phyloP scores from a whole-genome alignment of 2,888 invertebrate genomes.

The Agrochola circellaris region DNA sequence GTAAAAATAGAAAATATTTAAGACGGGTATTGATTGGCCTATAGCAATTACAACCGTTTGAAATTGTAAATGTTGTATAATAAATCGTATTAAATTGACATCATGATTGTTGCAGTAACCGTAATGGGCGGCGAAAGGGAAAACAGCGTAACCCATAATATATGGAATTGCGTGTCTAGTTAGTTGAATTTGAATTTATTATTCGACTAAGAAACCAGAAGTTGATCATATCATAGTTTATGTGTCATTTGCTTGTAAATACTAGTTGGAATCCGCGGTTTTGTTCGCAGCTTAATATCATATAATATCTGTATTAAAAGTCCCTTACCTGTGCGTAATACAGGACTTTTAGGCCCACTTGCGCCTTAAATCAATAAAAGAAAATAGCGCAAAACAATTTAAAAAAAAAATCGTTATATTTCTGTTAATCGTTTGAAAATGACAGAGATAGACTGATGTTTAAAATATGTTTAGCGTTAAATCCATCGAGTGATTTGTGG shows the following conservation, averaged over 20 bases:
- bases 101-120: conserved; percentile 68
- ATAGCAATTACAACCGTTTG: conserved; percentile 70
- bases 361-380: neutral
- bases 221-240: conserved; percentile 50
- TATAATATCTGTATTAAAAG: neutral
- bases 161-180: conserved; percentile 43
- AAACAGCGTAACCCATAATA: conserved; percentile 52
- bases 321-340: neutral
- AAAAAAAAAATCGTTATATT: neutral
- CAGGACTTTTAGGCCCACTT: too few relatives aligned
- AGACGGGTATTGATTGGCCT: conserved; percentile 74
- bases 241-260: conserved; percentile 12
- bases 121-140: conserved; percentile 57
- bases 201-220: conserved; percentile 38
- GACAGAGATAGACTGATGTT: neutral
- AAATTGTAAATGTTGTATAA: conserved; percentile 70
- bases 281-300: neutral
- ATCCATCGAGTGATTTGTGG: neutral
- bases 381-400: neutral
- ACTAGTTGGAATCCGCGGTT: conserved; percentile 7
- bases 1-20: conserved; percentile 53
- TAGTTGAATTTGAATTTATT: conserved; percentile 52
- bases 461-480: neutral
- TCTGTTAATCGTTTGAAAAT: neutral
- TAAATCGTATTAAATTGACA: conserved; percentile 79